A percentile compares a stretch with the other conserved stretches of the same genome.
Conservation (phyloP, 2,113 vertebrate genomes). For the Odobenus rosmarus region DNA sequence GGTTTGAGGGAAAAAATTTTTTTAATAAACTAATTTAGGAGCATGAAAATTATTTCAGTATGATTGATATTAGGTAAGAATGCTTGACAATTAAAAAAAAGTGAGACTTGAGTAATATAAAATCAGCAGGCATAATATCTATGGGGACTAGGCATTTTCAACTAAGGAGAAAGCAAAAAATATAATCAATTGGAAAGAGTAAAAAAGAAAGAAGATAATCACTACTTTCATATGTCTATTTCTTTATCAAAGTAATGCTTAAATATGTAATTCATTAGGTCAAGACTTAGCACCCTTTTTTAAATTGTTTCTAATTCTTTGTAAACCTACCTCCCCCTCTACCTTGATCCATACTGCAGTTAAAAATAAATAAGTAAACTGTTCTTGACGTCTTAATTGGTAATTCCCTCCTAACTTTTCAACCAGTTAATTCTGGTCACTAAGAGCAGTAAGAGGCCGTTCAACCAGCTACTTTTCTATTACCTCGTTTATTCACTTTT, state of each 20-base stretch:
- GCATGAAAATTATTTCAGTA: slow-evolving; percentile 41
- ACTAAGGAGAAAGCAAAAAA: slow-evolving; percentile 25
- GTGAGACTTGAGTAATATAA: slow-evolving; percentile 11
- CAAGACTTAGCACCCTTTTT: not conserved
- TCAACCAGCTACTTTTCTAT: not conserved
- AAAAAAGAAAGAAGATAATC: not conserved
- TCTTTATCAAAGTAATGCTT: slow-evolving; percentile 8
- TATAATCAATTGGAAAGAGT: not conserved
- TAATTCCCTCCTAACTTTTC: not conserved
- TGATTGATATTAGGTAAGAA: slow-evolving; percentile 39
- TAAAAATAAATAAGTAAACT: not conserved
- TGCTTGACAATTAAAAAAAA: slow-evolving; percentile 3
- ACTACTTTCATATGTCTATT: not conserved
- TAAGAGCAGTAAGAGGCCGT: not conserved
- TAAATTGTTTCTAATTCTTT: not conserved
- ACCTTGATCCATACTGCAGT: not conserved
- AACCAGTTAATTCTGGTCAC: not conserved
- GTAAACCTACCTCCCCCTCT: not conserved
- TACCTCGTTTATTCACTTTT: not conserved
- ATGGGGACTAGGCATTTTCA: not conserved
- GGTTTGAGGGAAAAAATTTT: not conserved
- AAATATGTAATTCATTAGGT: not conserved
- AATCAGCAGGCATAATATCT: not conserved
- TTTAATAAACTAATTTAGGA: slow-evolving; percentile 32
- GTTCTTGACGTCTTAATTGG: not conserved